phyloP scores from a whole-genome alignment of 2,888 invertebrate genomes.

The Urechis unicinctus region DNA sequence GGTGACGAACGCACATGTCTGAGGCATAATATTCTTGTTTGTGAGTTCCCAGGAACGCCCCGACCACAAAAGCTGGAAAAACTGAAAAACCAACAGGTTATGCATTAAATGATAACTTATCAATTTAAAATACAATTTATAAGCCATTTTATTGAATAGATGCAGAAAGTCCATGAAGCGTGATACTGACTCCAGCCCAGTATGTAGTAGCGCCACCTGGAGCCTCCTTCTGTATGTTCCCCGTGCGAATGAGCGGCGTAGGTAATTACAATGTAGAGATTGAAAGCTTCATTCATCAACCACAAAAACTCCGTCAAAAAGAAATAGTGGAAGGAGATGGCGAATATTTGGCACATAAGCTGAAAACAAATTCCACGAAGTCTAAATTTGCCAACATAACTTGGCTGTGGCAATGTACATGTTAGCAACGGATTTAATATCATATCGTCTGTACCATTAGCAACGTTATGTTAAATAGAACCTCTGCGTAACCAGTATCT shows the following conservation, averaged over 20 bases:
- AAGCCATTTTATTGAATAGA: not conserved
- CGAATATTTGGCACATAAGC: constrained; percentile 44
- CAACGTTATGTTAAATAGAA: too few species aligned
- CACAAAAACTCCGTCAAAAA: constrained; percentile 48
- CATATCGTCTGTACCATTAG: too few species aligned
- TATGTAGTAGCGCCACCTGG: constrained; percentile 45
- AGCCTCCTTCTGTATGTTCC: constrained; percentile 42
- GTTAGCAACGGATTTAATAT: too few species aligned
- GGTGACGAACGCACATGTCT: constrained; percentile 49
- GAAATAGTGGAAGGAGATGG: constrained; percentile 47
- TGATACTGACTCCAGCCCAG: constrained; percentile 49
- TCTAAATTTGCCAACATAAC: too few species aligned
- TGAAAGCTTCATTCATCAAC: constrained; percentile 52
- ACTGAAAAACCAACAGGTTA: constrained; percentile 27
- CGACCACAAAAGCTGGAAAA: constrained; percentile 45
- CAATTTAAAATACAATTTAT: not conserved
- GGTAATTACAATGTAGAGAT: constrained; percentile 50
- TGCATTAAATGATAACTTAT: not conserved
- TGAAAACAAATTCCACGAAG: constrained; percentile 24
- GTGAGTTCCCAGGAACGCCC: constrained; percentile 46
- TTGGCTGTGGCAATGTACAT: too few species aligned
- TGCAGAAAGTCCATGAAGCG: too few species aligned
- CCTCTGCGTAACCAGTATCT: too few species aligned
- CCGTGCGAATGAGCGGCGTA: constrained; percentile 48
- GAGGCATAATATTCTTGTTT: constrained; percentile 42